Conservation (phyloP, 2,888 invertebrate species). For the Tetranychus truncatus region DNA sequence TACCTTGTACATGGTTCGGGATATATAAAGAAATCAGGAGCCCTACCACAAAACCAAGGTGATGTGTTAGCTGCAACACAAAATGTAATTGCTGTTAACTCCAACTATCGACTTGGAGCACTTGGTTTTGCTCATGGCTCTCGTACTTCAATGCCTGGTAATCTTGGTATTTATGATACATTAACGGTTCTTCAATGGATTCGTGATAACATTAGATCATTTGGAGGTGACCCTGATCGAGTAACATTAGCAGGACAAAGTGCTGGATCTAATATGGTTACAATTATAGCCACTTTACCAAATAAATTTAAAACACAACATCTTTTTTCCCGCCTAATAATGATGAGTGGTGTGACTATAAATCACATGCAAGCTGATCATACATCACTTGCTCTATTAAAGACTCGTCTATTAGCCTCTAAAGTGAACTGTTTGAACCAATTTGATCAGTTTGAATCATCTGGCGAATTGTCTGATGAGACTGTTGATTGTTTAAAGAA, state of each 20-base stretch:
- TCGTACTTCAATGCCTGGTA: neutral
- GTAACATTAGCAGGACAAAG: neutral
- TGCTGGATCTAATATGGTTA: neutral
- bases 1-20: neutral
- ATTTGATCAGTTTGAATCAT: neutral
- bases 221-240: neutral
- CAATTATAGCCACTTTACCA: neutral
- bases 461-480: neutral
- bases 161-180: neutral
- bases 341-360: neutral
- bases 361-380: neutral
- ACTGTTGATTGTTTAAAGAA: neutral
- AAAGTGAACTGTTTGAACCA: neutral
- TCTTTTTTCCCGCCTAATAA: neutral
- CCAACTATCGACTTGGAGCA: neutral
- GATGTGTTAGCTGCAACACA: neutral
- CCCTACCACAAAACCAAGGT: neutral
- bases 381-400: neutral
- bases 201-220: neutral
- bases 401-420: neutral
- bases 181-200: neutral
- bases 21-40: neutral
- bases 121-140: neutral
- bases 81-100: neutral
- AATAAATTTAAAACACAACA: neutral